Evolutionary conservation across 2,888 invertebrate genomes (phyloP), one percentile per base, ranked within the genome.

Genomic region (Ophion slaviceki): DNA sequence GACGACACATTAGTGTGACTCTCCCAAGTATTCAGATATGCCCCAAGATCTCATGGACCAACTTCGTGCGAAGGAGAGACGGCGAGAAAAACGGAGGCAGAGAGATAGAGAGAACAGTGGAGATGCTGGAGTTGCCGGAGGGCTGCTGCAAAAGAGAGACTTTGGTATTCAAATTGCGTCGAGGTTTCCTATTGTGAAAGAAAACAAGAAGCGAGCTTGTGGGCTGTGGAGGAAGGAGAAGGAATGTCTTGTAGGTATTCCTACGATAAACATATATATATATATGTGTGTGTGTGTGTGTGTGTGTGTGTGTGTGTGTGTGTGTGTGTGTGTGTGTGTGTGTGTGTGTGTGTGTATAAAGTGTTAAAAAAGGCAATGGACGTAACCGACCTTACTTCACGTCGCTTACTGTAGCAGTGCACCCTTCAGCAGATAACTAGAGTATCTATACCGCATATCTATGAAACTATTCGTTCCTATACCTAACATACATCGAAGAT

Each of bases 1-100:
- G 75, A 70, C 82, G 88, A 89, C 91, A 90, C 88, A 91, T 91
- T 91, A 91, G 88, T 70, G 87, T 76, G 59, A 77, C 87, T 80
- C 78, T 66, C 61, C 72, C 74, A 70, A 78, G 77, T 78, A 85
- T 81, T 78, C 87, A 88, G 87, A 88, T 89, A 89, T 84, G 84
- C 84, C 61, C 59, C 72, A 66, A 47, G 53, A 86, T 80, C 83
- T 45, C 61, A 24, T 47, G 57, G 36, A 45, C 24, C 20, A 57
- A 66, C 68, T 82, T 62, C 47, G 53, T 53, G 70, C 10, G 40
- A 40, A 8, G 20, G 40, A 67, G 66, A 80, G 66, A 59, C 7
- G n/a, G 82, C 70, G 79, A 67, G 72, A 76, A 66, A n/a, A 32
- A 72, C 76, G 67, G 74, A 66, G 53, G 75, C 57, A 85, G 77